Evolutionary conservation across 2,113 vertebrate genomes (phyloP).

Genomic region (Tauraco erythrolophus): DNA sequence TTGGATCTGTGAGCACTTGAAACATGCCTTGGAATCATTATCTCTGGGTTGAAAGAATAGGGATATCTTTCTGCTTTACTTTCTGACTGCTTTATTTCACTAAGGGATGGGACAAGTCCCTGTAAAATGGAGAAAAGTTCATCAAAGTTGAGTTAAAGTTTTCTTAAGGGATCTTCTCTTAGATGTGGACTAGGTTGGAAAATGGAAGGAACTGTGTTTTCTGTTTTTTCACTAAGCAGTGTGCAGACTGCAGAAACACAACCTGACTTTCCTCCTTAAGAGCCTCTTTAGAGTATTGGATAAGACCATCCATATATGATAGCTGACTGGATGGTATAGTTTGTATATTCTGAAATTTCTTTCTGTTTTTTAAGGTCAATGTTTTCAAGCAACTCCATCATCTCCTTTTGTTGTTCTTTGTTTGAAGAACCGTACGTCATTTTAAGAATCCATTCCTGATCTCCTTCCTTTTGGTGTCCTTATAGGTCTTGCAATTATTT

Average conservation of each 20-base stretch:
- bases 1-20: slow-evolving; percentile 47
- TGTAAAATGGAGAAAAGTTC: slow-evolving; percentile 54
- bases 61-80: slow-evolving; percentile 4
- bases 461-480: slow-evolving; percentile 66
- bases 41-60: slow-evolving; percentile 52
- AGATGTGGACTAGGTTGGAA: slow-evolving; percentile 58
- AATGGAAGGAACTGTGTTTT: slow-evolving; percentile 55
- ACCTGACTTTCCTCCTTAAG: slow-evolving; percentile 69
- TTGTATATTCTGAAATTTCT: slow-evolving; percentile 63
- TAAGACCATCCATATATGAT: slow-evolving; percentile 65
- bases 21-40: slow-evolving; percentile 46
- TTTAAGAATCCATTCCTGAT: slow-evolving; percentile 72
- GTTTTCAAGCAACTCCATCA: slow-evolving; percentile 74
- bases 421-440: slow-evolving; percentile 51
- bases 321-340: slow-evolving; percentile 39
- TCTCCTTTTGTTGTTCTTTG: slow-evolving; percentile 65
- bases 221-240: slow-evolving; percentile 64
- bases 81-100: slow-evolving; percentile 1
- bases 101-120: slow-evolving; percentile 42
- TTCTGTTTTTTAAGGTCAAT: slow-evolving; percentile 60
- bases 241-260: slow-evolving; percentile 71
- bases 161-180: slow-evolving; percentile 44
- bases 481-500: slow-evolving; percentile 65
- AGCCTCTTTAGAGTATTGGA: slow-evolving; percentile 56
- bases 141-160: slow-evolving; percentile 55